Base-by-base conservation (phyloP, 2,888 invertebrate species). In the Tipula unca region DNA sequence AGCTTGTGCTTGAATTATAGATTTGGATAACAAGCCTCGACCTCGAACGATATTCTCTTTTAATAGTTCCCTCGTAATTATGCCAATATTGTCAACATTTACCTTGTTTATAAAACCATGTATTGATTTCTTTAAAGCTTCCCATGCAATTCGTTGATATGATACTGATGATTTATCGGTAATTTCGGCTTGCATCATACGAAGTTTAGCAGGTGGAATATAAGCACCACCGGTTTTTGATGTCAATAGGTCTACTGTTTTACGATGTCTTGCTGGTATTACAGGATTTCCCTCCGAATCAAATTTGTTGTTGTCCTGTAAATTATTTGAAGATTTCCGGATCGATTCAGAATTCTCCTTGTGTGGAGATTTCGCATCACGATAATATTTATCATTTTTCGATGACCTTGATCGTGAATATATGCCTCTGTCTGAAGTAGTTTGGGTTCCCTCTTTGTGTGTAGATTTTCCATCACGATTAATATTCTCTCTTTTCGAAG, bases 41-140 rank as follows among this genome's bases (percentile, higher is more conserved):
- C 99, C 99, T 86, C 99, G 93, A 0, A 99, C 96, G 86, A 99
- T 95, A 89, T 99, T 99, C 90, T 99, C 99, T 89, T 96, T 95
- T 13, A 99, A 92, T 32, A 99, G 90, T 90, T 99, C 97, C 86
- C 96, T 93, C 0, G 98, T 97, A 86, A 99, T 98, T 85, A 96
- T 94, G 0, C 95, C 95, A 87, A 99, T 96, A 90, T 99, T 99
- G 14, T 97, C 95, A 0, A 96, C 96, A 90, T 99, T 99, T 0
- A 99, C 96, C 92, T 99, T 99, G 91, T 99, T 99, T 86, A 99
- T 98, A 88, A 96, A 95, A 88, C 99, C 99, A 89, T 99, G 98
- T 87, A 99, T 96, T 8, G 98, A 98, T 90, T 99, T 99, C 90
- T 99, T 99, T 29, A 99, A 91, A 0, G 98, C 98, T 92, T 99